Evolutionary conservation across 2,888 invertebrate species (phyloP).

Genomic region (Cheilosia variabilis): DNA sequence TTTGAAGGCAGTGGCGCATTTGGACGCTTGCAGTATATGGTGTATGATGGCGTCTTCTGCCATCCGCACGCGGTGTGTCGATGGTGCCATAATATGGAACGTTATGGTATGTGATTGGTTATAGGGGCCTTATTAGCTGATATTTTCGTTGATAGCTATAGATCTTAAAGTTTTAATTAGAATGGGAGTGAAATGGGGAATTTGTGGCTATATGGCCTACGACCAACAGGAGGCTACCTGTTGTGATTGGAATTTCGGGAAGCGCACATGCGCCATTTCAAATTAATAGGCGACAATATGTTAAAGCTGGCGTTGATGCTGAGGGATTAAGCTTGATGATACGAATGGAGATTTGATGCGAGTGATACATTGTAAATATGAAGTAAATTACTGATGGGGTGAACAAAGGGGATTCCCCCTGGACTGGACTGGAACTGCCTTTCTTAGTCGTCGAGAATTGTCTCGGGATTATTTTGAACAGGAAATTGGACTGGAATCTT

Average conservation of each 20-base stretch:
- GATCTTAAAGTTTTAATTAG: conserved; percentile 75
- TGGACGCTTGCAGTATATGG: background rate
- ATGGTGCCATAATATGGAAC: conserved; percentile 59
- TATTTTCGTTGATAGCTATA: conserved; percentile 71
- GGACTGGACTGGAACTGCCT: no score
- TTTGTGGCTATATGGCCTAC: conserved; percentile 28
- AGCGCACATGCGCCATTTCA: conserved; percentile 57
- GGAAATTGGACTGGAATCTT: no score
- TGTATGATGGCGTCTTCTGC: background rate
- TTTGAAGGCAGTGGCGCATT: conserved; percentile 49
- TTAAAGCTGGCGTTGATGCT: conserved; percentile 43
- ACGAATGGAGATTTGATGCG: conserved; percentile 10
- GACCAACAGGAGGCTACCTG: conserved; percentile 53
- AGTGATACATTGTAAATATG: conserved; percentile 43
- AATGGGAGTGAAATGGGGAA: conserved; percentile 67
- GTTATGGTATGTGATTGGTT: conserved; percentile 74
- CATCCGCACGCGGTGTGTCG: conserved; percentile 21
- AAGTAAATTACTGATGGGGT: background rate
- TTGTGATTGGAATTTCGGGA: conserved; percentile 69
- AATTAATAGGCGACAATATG: conserved; percentile 62
- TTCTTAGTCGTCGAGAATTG: no score
- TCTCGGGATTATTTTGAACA: no score
- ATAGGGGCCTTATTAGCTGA: conserved; percentile 74
- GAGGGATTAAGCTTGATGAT: conserved; percentile 18
- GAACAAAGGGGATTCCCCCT: no score